phyloP scores from a whole-genome alignment of 2,797 vertebrate genomes.

The Poeciliopsis gracilis region DNA sequence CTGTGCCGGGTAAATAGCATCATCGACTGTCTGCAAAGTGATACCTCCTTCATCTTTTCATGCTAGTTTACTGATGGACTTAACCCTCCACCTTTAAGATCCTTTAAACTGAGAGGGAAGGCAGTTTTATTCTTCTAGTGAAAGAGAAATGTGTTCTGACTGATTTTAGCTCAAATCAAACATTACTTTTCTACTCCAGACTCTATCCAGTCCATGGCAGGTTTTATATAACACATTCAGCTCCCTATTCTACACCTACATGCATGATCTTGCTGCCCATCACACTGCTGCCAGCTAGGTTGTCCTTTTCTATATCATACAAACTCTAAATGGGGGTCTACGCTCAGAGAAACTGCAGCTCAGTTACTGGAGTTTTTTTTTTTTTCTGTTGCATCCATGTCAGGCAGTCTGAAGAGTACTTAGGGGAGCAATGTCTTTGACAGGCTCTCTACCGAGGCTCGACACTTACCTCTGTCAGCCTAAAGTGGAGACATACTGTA shows the following conservation, averaged over 20 bases:
- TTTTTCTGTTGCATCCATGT: conserved; percentile 42
- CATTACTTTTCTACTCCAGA: conserved; percentile 15
- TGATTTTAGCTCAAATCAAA: background rate
- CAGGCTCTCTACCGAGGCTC: conserved; percentile 47
- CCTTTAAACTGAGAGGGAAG: background rate
- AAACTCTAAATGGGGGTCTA: conserved; percentile 33
- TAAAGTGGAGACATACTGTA: conserved; percentile 44
- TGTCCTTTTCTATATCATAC: conserved; percentile 41
- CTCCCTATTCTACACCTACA: conserved; percentile 29
- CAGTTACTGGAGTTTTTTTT: conserved; percentile 44
- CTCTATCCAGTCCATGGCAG: conserved; percentile 32
- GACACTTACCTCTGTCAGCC: conserved; percentile 45
- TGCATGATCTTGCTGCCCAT: conserved; percentile 33
- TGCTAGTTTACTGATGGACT: background rate
- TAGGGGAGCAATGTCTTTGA: conserved; percentile 53
- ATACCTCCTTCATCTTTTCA: background rate
- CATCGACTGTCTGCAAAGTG: background rate
- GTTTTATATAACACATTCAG: conserved; percentile 54
- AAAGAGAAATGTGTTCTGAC: background rate
- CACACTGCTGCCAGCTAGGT: conserved; percentile 54
- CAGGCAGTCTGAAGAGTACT: conserved; percentile 47
- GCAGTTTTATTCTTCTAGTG: background rate
- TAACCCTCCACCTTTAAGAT: background rate
- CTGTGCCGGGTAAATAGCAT: background rate
- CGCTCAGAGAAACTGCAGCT: conserved; percentile 36